Base-by-base conservation (phyloP, 2,888 invertebrate species). In the Syrphus vitripennis region DNA sequence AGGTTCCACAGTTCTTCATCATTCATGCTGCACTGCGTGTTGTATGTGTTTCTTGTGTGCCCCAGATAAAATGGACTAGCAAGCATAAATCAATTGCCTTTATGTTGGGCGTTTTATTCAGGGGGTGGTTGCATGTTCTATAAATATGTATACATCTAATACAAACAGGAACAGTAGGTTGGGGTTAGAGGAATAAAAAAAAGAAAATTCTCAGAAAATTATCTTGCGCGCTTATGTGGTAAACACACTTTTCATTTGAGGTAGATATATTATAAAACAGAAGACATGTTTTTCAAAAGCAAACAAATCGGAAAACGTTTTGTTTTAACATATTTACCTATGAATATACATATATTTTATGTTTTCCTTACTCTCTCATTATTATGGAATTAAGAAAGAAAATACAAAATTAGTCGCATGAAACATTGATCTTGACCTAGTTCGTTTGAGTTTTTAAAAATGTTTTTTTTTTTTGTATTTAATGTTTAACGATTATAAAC, bases 61-160 rank as follows among this genome's bases (percentile, higher is more conserved):
- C 71, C 80, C 61, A 76, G 31, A 71, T 84, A 72, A 72, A 80
- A 50, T 76, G 61, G 59, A 71, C 48, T 76, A 72, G 76, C 80
- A 80, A 76, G 81, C 71, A 77, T 81, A 81, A 84, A 69, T 81
- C 84, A 84, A 76, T 71, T 71, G 71, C 26, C 42, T 63, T 37
- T 4, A n/a, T 26, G n/a, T 7, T 26, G 14, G 50, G 21, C n/a
- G 10, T 42, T 70, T 12, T 42, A 14, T 26, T n/a, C 19, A 67
- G 24, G 21, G 53, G 74, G 61, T 72, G 59, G 71, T 31, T 50
- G 50, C 67, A 67, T 67, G 50, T 34, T 34, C 16, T 1, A 24
- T 55, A 63, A 34, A 55, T 29, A n/a, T n/a, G 10, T 19, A 55
- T 29, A n/a, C 19, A 14, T 19, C 29, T 21, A 34, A 9, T 34